Conservation (phyloP, 2,888 invertebrate genomes). For the Dasysyrphus tricinctus region DNA sequence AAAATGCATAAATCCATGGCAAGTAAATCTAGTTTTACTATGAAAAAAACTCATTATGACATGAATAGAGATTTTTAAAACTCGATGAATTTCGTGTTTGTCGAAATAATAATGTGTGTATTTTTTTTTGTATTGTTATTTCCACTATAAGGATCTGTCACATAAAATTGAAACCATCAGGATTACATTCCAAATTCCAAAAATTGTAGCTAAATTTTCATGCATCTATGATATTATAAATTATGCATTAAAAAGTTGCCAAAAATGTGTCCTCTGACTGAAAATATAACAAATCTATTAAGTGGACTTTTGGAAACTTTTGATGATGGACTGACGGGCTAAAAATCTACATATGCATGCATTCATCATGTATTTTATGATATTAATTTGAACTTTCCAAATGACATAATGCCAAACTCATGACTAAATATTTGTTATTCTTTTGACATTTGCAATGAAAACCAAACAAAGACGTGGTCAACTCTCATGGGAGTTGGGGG, state of each 20-base stretch:
- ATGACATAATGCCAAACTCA: slow-evolving; percentile 30
- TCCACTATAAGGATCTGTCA: background rate
- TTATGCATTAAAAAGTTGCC: slow-evolving; percentile 17
- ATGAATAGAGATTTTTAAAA: background rate
- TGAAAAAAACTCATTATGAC: no score
- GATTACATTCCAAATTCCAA: background rate
- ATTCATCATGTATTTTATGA: background rate
- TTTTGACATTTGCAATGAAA: slow-evolving; percentile 28
- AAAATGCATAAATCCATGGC: no score
- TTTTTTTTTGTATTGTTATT: background rate
- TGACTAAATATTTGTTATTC: slow-evolving; percentile 24
- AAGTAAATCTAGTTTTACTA: no score
- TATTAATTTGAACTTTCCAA: slow-evolving; percentile 32
- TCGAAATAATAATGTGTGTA: background rate
- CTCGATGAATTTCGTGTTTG: background rate
- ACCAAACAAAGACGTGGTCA: slow-evolving; percentile 23
- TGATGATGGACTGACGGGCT: background rate
- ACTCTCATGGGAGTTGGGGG: background rate
- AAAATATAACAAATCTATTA: background rate
- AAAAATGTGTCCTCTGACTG: background rate
- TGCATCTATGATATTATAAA: slow-evolving; percentile 11
- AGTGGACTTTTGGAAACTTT: slow-evolving; percentile 7
- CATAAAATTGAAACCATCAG: background rate
- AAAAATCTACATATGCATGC: background rate
- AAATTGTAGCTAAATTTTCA: background rate